Evolutionary conservation across 1,140 invertebrate genomes (phyloP), one percentile per base, ranked within the genome.

Genomic region (Bombus consobrinus): DNA sequence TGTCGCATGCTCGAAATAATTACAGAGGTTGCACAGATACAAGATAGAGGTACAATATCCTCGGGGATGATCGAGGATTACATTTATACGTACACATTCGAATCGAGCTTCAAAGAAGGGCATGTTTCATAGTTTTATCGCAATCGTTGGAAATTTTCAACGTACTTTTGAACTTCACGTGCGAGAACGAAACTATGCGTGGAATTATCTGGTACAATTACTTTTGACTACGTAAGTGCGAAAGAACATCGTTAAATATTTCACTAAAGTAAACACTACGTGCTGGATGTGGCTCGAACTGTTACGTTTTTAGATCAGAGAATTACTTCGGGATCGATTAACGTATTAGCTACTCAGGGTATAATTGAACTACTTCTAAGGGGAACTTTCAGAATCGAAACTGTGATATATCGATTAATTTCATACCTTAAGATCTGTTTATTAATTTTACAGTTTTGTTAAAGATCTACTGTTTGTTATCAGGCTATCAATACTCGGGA

Each of bases 141-240:
- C 32, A 39, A 12, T 71, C 32, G 8, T 73, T 57, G 5, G 13
- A n/a, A 71, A 39, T 18, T 81, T 59, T n/a, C 1, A n/a, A 28
- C 5, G 28, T 62, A 62, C 25, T 62, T 43, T n/a, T 28, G 62
- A 59, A 76, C 34, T 34, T 73, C 39, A 83, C 80, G 88, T 83
- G 80, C 85, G 72, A 83, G 37, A 62, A 59, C 47, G 15, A 25
- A 62, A 85, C 68, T 57, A 15, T 43, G 69, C 66, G 75, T 41
- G 59, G 47, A 79, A 68, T 88, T 76, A 89, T 13, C 76, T 25
- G 47, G 64, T 62, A 83, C 41, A 13, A 39, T 74, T 82, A 74
- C 64, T 76, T 41, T 80, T 86, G 66, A 59, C 91, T 92, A 89
- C 83, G 62, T 75, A 64, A 87, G 88, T 93, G 91, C 92, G 90